Evolutionary conservation across 2,797 vertebrate species (phyloP).

Genomic region (Erethizon dorsatum): DNA sequence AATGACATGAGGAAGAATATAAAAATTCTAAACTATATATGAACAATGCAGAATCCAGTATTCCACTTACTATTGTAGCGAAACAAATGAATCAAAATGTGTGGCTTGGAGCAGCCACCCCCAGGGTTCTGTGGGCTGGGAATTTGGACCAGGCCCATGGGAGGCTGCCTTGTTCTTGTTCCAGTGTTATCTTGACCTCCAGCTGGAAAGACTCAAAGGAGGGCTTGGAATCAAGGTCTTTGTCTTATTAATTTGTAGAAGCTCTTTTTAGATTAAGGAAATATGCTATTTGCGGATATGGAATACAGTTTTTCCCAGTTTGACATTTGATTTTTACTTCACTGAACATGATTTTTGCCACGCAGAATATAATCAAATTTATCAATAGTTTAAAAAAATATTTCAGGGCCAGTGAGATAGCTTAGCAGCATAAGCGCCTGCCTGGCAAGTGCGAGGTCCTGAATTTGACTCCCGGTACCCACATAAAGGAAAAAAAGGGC

Average conservation of each 20-base stretch:
- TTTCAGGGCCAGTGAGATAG: no score
- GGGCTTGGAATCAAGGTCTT: neutral
- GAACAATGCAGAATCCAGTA: neutral
- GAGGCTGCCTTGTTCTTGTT: neutral
- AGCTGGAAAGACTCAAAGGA: neutral
- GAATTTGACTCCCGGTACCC: no score
- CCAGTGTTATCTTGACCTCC: neutral
- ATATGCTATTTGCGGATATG: neutral
- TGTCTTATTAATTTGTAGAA: neutral
- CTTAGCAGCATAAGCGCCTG: no score
- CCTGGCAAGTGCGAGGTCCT: no score
- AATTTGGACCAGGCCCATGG: neutral
- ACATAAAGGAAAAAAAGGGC: no score
- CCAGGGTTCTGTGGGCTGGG: neutral
- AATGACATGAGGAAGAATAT: constrained; percentile 31
- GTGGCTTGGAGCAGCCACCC: neutral
- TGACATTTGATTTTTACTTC: constrained; percentile 49
- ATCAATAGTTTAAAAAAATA: neutral
- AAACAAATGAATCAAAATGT: neutral
- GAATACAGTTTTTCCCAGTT: neutral
- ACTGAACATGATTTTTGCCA: constrained; percentile 10
- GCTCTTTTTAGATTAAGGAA: constrained; percentile 21
- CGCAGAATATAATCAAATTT: neutral
- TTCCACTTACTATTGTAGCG: neutral
- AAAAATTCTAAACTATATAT: neutral